Percentiles rank a stretch among this genome's conserved stretches.
Conservation (phyloP, 2,797 vertebrate genomes). For the Etheostoma perlongum region DNA sequence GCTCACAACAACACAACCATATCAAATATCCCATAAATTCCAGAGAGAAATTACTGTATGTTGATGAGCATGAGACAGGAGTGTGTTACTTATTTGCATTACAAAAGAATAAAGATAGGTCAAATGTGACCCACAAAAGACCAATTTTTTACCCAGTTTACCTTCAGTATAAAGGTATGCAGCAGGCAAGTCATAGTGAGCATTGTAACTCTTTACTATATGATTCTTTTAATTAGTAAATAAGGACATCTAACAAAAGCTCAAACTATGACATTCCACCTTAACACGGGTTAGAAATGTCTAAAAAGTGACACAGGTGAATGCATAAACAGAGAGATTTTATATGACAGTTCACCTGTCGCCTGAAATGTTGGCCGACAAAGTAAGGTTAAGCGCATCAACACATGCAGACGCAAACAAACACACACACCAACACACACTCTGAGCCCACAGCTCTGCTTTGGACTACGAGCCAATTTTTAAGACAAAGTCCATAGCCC, state of each 20-base stretch:
- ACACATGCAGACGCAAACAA: constrained; percentile 34
- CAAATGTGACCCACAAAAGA: not conserved
- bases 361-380: constrained; percentile 54
- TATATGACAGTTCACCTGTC: constrained; percentile 74
- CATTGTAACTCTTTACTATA: not conserved
- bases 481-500: constrained; percentile 81
- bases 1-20: constrained; percentile 26
- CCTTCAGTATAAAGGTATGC: not conserved
- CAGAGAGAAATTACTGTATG: not conserved
- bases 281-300: not conserved
- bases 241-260: not conserved
- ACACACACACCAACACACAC: constrained; percentile 46
- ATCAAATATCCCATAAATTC: constrained; percentile 22
- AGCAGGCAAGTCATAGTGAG: not conserved
- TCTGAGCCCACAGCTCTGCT: constrained; percentile 69
- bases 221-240: not conserved
- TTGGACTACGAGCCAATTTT: constrained; percentile 79
- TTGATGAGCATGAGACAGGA: not conserved
- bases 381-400: constrained; percentile 64
- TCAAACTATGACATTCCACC: not conserved
- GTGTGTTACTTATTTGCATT: not conserved
- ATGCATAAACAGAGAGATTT: constrained; percentile 58
- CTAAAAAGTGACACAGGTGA: constrained; percentile 10
- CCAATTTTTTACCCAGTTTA: not conserved
- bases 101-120: not conserved